These are phyloP conservation scores for Orientallactaga sibirica DNA, from an alignment of 2,797 vertebrate species.

Conservation along the genomic window DNA sequence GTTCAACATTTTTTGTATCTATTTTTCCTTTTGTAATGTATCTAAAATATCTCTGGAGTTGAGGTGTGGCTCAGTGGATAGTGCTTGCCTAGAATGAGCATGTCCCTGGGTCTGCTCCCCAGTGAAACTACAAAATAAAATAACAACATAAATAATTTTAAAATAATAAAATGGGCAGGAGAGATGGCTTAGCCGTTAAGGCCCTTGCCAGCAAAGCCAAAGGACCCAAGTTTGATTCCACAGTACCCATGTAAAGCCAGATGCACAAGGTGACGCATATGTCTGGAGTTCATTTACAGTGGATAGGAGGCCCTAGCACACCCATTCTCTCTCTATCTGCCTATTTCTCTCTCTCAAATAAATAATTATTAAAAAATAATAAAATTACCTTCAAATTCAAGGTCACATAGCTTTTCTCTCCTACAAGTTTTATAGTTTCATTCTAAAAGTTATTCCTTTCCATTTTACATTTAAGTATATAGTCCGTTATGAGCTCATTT, in stretches of 20 bases:
- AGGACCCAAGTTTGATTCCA: too few relatives aligned
- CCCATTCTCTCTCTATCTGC: too few relatives aligned
- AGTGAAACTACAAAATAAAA: too few relatives aligned
- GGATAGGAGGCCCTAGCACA: too few relatives aligned
- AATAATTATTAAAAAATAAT: neutral
- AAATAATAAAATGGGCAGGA: too few relatives aligned
- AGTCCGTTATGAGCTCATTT: neutral
- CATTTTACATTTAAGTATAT: neutral
- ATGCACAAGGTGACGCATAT: too few relatives aligned
- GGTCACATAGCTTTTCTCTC: neutral
- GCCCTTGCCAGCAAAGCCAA: too few relatives aligned
- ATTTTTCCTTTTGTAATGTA: neutral
- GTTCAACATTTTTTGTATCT: neutral
- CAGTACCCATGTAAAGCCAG: neutral
- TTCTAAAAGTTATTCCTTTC: neutral
- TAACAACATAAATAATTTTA: too few relatives aligned
- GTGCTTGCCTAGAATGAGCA: neutral
- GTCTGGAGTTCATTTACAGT: too few relatives aligned
- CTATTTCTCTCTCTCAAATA: too few relatives aligned
- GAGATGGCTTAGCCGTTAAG: too few relatives aligned
- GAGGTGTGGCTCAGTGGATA: neutral
- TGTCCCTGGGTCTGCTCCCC: too few relatives aligned
- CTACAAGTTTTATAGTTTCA: neutral
- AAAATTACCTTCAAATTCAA: neutral
- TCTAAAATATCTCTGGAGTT: neutral